Base-by-base conservation (phyloP, 2,797 vertebrate genomes). In the Urophycis tenuis region DNA sequence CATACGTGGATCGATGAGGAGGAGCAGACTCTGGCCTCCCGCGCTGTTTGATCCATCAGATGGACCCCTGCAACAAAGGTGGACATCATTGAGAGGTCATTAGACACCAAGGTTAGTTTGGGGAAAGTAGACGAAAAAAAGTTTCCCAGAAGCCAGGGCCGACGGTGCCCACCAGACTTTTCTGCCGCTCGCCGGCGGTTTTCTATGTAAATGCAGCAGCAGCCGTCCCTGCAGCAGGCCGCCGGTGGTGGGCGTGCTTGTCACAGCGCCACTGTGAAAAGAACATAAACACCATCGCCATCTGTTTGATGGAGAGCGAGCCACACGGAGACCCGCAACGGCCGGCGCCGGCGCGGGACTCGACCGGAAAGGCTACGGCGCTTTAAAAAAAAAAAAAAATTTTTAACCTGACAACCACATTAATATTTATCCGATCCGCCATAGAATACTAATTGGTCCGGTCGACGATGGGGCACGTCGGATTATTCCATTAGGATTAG, bases 241-340 rank as follows among this genome's bases (percentile, higher is more conserved):
- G n/a, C n/a, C 29, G 29, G 25, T 25, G 29, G 60, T 67, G 14
- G 60, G 60, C 25, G 25, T 67, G 60, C 60, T 25, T 67, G 60
- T 29, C 25, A 29, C 29, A 67, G 60, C 29, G 60, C 60, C 60
- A 67, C 60, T 67, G 60, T 67, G n/a, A 29, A 29, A 67, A 67
- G 9, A 67, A 67, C 60, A 29, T 84, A 89, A 86, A 85, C 89
- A 86, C n/a, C n/a, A 83, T 86, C 69, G 80, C 83, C 89, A 88
- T 91, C 89, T 91, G 91, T 89, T 87, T n/a, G 84, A 81, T 87
- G 84, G 84, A 78, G 81, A 84, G 78, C 86, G 85, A 88, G 86
- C 86, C 60, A 29, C 14, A 29, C 60, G 12, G n/a, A 25, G 60
- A 64, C 53, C 49, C 49, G 11, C 53, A 64, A n/a, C 60, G 14